phyloP scores from a whole-genome alignment of 1,140 invertebrate species.

The Octopus bimaculoides region DNA sequence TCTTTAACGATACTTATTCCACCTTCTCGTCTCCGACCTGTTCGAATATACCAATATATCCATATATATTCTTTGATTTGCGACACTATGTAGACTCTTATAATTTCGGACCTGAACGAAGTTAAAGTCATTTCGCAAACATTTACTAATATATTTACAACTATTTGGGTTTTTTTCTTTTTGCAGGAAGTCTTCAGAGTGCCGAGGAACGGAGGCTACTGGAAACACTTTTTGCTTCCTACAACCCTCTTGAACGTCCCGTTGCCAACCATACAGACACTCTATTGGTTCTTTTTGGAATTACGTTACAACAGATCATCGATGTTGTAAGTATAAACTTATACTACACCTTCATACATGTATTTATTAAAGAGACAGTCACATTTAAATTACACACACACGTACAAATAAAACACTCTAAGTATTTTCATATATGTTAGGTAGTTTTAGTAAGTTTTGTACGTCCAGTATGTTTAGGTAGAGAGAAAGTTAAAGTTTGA shows the following conservation, averaged over 20 bases:
- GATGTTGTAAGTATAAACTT: constrained; percentile 83
- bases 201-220: constrained; percentile 89
- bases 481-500: no score
- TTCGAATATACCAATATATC: not conserved
- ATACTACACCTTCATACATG: not conserved
- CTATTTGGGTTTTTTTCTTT: constrained; percentile 37
- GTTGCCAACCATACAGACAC: constrained; percentile 95
- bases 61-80: not conserved
- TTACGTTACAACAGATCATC: constrained; percentile 99
- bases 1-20: no score
- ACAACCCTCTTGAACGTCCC: constrained; percentile 89
- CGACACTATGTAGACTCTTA: not conserved
- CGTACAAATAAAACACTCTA: no score
- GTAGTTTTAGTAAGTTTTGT: no score
- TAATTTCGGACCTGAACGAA: not conserved
- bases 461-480: no score
- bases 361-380: no score
- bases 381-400: no score
- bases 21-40: not conserved
- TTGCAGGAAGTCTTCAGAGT: constrained; percentile 76
- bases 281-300: constrained; percentile 91
- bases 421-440: no score
- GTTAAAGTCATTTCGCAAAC: not conserved
- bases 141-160: not conserved
- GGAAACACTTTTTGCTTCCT: constrained; percentile 80